Evolutionary conservation across 2,113 vertebrate species (phyloP), one percentile per base, ranked within the genome.

Genomic region (Panthera tigris): DNA sequence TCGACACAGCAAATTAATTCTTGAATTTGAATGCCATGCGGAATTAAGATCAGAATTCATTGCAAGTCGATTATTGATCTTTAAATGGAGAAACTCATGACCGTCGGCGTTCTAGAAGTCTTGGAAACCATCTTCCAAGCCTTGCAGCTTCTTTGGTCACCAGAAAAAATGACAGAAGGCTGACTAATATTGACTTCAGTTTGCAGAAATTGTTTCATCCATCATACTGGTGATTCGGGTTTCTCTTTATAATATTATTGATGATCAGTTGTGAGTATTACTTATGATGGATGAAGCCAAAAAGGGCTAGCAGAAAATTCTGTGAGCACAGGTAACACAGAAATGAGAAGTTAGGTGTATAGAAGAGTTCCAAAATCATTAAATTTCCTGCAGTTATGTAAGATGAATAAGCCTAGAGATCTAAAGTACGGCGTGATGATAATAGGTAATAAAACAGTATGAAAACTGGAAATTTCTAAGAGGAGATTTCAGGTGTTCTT

Each of bases 51-150:
- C 8, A 90, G 74, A 81, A 52, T 87, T 95, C 85, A 89, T 85
- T 65, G 73, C n/a, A 68, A 93, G 91, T 68, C 74, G 69, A 83
- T 89, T 65, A 45, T 91, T 90, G 55, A 89, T 97, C 97, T 97
- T 97, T 92, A 95, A 95, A 84, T 63, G 65, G 89, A 80, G 68
- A 94, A 95, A 97, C 95, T 96, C 23, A 41, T 93, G 93, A 61
- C 97, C 71, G 41, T 81, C 16, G 97, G 98, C 98, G 97, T 98
- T 96, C 97, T 97, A 98, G 98, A 98, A 97, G 97, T 97, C 98
- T 99, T 98, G 96, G 98, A 99, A 99, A 99, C 84, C 74, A 92
- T 98, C 98, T 97, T 99, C 98, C 98, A 99, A 94, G 96, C 97
- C 66, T 89, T 81, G 86, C 23, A 95, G 89, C 48, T 79, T 88